These are phyloP conservation scores for Trichonephila inaurata DNA, from an alignment of 1,140 invertebrate species.

Conservation along the genomic window DNA sequence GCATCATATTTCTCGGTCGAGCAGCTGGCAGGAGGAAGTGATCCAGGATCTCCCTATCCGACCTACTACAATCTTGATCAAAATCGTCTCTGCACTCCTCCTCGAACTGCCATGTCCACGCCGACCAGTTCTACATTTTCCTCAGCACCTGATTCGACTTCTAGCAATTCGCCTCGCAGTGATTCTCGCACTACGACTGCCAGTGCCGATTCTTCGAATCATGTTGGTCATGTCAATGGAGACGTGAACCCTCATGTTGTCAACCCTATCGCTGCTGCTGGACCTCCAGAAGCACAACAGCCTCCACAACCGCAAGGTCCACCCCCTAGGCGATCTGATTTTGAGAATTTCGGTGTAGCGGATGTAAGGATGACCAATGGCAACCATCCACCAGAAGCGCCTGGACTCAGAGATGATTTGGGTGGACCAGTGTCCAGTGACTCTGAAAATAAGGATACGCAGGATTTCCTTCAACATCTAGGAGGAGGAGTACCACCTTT, in stretches of 20 bases:
- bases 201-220: conserved; percentile 73
- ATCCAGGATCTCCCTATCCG: conserved; percentile 77
- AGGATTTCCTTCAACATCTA: conserved; percentile 69
- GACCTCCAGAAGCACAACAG: conserved; percentile 6
- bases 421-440: conserved; percentile 72
- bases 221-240: conserved; percentile 67
- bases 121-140: conserved; percentile 75
- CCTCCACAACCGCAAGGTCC: conserved; percentile 3
- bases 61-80: conserved; percentile 78
- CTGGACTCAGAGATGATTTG: conserved; percentile 59
- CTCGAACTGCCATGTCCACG: conserved; percentile 70
- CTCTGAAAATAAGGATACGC: conserved; percentile 75
- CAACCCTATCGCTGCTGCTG: not conserved
- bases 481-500: conserved; percentile 40
- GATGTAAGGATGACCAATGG: conserved; percentile 70
- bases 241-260: conserved; percentile 63
- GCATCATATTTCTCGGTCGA: conserved; percentile 76
- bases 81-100: conserved; percentile 78
- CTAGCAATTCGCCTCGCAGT: conserved; percentile 76
- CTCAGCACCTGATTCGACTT: conserved; percentile 76
- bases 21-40: conserved; percentile 70
- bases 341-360: conserved; percentile 48
- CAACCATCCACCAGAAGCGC: conserved; percentile 40
- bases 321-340: conserved; percentile 59
- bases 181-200: conserved; percentile 74